Evolutionary conservation across 2,113 vertebrate genomes (phyloP), one percentile per base, ranked within the genome.

Genomic region (Callionymus lyra): DNA sequence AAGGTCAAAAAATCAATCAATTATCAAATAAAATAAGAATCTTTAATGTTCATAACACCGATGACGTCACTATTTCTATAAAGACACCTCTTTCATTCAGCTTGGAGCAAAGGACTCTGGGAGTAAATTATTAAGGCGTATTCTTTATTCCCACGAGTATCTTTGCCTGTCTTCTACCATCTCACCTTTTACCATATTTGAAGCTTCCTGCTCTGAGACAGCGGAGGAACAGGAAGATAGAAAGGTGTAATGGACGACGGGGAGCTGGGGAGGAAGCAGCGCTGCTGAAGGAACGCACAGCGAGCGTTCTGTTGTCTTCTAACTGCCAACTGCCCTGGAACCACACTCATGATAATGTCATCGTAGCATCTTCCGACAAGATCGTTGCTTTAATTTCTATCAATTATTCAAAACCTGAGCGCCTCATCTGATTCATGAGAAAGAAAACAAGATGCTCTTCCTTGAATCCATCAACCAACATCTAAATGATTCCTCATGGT

Each of bases 71-170:
- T 27, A 27, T 4, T 27, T 8, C 4, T 27, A 27, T 27, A 8
- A 15, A 31, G 15, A 16, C 47, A 33, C 38, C 9, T 19, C 21
- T 15, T 6, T 31, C 27, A 48, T 27, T 4, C 21, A 27, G 21
- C 21, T n/a, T 10, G 27, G 45, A 66, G 53, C 19, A 17, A 53
- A 53, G 68, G 38, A 40, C 54, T 73, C 44, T 62, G 65, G 63
- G 50, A 67, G 63, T 82, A 69, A 77, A 79, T 82, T 77, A 77
- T 82, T 79, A 72, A 76, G 65, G 53, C 56, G 36, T 62, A 65
- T 53, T 76, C 59, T 80, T 72, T 72, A 65, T 72, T 72, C 70
- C 65, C 47, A 63, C 27, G 9, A 71, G 62, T 72, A 80, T 69
- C 61, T n/a, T 46, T 62, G 8, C 49, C 21, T 47, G 43, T 45